Conservation (phyloP, 2,888 invertebrate species). For the Rhyacophila evoluta region DNA sequence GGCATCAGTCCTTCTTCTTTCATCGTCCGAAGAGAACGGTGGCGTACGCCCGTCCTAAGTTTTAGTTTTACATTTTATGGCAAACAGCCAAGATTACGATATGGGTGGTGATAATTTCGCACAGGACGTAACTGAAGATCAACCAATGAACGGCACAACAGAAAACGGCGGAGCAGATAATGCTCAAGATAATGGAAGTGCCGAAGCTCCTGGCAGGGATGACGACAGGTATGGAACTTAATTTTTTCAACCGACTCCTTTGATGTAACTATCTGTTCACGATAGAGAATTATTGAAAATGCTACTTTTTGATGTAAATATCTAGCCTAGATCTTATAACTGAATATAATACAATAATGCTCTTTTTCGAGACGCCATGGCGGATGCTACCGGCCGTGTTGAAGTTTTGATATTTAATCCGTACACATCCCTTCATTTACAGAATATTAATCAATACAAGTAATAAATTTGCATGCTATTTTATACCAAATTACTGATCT, state of each 20-base stretch:
- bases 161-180: conserved; percentile 78
- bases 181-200: conserved; percentile 78
- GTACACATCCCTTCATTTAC: conserved; percentile 45
- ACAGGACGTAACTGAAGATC: conserved; percentile 78
- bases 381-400: conserved; percentile 49
- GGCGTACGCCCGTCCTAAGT: conserved; percentile 59
- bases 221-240: conserved; percentile 78
- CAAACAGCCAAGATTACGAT: conserved; percentile 72
- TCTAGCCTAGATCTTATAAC: conserved; percentile 20
- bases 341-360: not conserved
- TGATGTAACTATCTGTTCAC: not conserved
- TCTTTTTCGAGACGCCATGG: conserved; percentile 42
- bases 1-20: conserved; percentile 64
- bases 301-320: conserved; percentile 23
- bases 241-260: not conserved
- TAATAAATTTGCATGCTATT: conserved; percentile 43
- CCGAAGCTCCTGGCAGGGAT: conserved; percentile 82
- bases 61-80: conserved; percentile 65
- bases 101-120: conserved; percentile 85
- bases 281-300: not conserved
- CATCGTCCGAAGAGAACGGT: conserved; percentile 69
- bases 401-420: conserved; percentile 42
- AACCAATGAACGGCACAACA: conserved; percentile 73
- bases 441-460: conserved; percentile 34
- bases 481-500: conserved; percentile 25